These are phyloP conservation scores for Campoletis raptor DNA, from an alignment of 2,888 invertebrate species.

Conservation along the genomic window DNA sequence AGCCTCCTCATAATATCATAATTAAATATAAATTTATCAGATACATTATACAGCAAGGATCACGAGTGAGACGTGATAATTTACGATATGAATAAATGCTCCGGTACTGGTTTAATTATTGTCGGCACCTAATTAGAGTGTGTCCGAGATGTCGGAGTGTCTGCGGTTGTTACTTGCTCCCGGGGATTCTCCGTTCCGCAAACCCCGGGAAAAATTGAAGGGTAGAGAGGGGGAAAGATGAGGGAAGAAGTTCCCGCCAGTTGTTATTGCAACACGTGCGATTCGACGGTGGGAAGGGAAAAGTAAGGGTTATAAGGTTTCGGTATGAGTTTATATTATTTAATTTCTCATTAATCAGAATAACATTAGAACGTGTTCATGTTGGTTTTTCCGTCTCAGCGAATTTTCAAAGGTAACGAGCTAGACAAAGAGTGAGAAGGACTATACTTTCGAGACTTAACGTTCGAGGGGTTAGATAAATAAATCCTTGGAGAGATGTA, in stretches of 20 bases:
- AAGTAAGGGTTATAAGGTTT: not conserved
- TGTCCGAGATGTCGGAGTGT: conserved; percentile 25
- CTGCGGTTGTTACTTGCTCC: conserved; percentile 24
- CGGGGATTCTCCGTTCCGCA: conserved; percentile 37
- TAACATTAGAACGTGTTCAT: conserved; percentile 78
- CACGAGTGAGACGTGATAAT: conserved; percentile 56
- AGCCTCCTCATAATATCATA: conserved; percentile 36
- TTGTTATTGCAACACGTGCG: conserved; percentile 67
- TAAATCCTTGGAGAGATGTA: conserved; percentile 25
- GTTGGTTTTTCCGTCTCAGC: conserved; percentile 81
- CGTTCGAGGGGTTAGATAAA: conserved; percentile 29
- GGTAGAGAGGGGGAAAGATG: not conserved
- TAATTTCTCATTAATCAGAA: conserved; percentile 81
- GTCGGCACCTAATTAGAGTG: conserved; percentile 68
- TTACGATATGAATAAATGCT: conserved; percentile 65
- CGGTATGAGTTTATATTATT: conserved; percentile 57
- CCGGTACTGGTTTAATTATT: conserved; percentile 63
- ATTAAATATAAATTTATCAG: conserved; percentile 59
- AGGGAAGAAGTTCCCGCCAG: conserved; percentile 12
- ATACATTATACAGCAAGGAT: conserved; percentile 41
- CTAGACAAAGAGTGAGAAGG: conserved; percentile 56
- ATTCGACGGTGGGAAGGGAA: conserved; percentile 40
- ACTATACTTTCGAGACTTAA: conserved; percentile 66
- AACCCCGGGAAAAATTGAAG: conserved; percentile 21
- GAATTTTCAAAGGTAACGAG: conserved; percentile 39